Percentiles rank a stretch among this genome's conserved stretches.
Evolutionary conservation across 2,888 invertebrate genomes (phyloP).

Genomic region (Antheraea assamensis): DNA sequence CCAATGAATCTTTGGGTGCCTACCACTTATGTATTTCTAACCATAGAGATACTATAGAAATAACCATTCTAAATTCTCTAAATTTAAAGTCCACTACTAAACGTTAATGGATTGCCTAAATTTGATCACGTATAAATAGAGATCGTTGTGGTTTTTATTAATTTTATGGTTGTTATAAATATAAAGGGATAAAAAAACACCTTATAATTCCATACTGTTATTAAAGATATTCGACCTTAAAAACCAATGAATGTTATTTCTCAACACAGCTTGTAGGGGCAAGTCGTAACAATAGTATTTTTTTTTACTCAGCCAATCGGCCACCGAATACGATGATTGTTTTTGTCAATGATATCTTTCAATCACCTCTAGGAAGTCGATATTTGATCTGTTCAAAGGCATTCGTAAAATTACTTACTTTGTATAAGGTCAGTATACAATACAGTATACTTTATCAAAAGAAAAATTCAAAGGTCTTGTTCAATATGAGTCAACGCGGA

Average conservation of each 20-base stretch:
- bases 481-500: slow-evolving; percentile 4
- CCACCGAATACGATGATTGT: slow-evolving; percentile 25
- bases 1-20: no score
- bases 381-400: slow-evolving; percentile 18
- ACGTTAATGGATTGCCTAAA: neutral
- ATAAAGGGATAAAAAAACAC: neutral
- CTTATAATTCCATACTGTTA: slow-evolving; percentile 6
- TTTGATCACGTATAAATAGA: neutral
- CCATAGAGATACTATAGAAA: neutral
- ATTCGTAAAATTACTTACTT: slow-evolving; percentile 17
- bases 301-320: slow-evolving; percentile 19
- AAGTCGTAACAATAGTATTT: slow-evolving; percentile 28
- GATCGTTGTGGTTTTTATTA: neutral
- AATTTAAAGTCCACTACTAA: neutral
- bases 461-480: slow-evolving; percentile 1
- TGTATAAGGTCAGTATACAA: slow-evolving; percentile 7
- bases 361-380: slow-evolving; percentile 28
- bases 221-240: slow-evolving; percentile 19
- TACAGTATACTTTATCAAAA: no score
- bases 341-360: slow-evolving; percentile 25
- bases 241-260: slow-evolving; percentile 20
- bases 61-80: neutral
- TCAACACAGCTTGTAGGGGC: slow-evolving; percentile 14
- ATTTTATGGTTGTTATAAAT: slow-evolving; percentile 5
- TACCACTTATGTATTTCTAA: neutral